Conservation (phyloP, 2,888 invertebrate species). For the Fabriciana adippe region DNA sequence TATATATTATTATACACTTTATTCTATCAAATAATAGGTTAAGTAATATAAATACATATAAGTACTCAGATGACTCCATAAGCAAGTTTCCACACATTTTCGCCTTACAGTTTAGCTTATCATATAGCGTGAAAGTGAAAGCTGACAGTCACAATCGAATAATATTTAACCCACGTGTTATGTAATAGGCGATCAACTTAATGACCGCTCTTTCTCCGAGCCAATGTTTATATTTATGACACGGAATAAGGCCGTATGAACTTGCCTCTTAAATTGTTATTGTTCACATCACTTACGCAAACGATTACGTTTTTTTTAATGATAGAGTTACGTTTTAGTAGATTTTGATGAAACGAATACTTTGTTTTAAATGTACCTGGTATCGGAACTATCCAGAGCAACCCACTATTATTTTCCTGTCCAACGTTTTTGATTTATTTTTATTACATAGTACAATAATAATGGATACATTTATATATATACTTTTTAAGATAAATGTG, state of each 20-base stretch:
- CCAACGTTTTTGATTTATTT: too few species aligned
- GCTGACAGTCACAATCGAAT: conserved; percentile 73
- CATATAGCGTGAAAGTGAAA: conserved; percentile 69
- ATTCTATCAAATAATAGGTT: not conserved
- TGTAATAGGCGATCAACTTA: conserved; percentile 64
- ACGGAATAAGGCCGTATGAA: conserved; percentile 9
- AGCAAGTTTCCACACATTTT: conserved; percentile 31
- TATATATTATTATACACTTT: too few species aligned
- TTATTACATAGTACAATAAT: too few species aligned
- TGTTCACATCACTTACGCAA: not conserved
- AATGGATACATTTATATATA: too few species aligned
- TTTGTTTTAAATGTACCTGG: too few species aligned
- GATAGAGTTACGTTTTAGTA: conserved; percentile 1
- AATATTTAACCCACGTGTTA: conserved; percentile 71
- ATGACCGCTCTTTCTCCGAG: conserved; percentile 49
- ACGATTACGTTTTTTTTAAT: not conserved
- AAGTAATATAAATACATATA: not conserved
- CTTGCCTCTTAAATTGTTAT: conserved; percentile 13
- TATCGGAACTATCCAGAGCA: too few species aligned
- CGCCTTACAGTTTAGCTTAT: conserved; percentile 36
- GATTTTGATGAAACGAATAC: not conserved
- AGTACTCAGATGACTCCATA: conserved; percentile 6
- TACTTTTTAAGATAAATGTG: too few species aligned
- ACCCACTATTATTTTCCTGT: too few species aligned
- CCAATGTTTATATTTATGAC: conserved; percentile 31